Percentiles rank a stretch among this genome's conserved stretches.
phyloP scores from a whole-genome alignment of 2,888 invertebrate genomes.

The Notocelia uddmanniana region DNA sequence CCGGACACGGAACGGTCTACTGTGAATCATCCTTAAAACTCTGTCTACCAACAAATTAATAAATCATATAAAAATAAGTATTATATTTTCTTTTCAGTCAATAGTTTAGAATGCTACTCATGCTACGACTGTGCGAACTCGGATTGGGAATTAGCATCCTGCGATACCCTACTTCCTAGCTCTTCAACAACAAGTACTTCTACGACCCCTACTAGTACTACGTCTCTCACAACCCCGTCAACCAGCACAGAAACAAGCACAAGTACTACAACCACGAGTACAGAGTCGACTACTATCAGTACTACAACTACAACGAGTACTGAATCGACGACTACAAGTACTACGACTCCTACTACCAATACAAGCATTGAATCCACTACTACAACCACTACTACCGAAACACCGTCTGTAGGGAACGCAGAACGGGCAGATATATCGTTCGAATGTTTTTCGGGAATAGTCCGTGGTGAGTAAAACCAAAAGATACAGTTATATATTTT shows the following conservation, averaged over 20 bases:
- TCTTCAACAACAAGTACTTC: conserved; percentile 41
- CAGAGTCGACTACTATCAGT: conserved; percentile 37
- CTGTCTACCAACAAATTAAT: neutral
- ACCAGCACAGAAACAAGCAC: conserved; percentile 33
- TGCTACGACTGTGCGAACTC: conserved; percentile 56
- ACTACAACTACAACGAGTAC: conserved; percentile 37
- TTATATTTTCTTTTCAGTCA: conserved; percentile 54
- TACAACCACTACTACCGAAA: conserved; percentile 23
- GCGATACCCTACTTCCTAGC: conserved; percentile 47
- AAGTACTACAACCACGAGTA: conserved; percentile 7
- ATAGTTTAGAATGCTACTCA: conserved; percentile 58
- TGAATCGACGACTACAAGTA: conserved; percentile 19
- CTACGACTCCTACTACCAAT: conserved; percentile 26
- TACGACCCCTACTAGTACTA: conserved; percentile 27
- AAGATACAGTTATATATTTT: too few species aligned
- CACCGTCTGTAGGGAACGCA: neutral
- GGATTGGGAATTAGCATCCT: conserved; percentile 50
- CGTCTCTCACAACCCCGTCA: neutral
- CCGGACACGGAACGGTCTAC: too few species aligned
- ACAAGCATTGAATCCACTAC: conserved; percentile 26
- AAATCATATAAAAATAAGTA: neutral
- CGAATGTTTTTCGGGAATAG: conserved; percentile 34
- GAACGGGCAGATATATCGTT: conserved; percentile 19
- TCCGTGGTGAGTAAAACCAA: conserved; percentile 19
- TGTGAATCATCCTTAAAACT: neutral